Evolutionary conservation across 1,140 invertebrate species (phyloP), one percentile per base, ranked within the genome.

Genomic region (Andricus grossulariae): DNA sequence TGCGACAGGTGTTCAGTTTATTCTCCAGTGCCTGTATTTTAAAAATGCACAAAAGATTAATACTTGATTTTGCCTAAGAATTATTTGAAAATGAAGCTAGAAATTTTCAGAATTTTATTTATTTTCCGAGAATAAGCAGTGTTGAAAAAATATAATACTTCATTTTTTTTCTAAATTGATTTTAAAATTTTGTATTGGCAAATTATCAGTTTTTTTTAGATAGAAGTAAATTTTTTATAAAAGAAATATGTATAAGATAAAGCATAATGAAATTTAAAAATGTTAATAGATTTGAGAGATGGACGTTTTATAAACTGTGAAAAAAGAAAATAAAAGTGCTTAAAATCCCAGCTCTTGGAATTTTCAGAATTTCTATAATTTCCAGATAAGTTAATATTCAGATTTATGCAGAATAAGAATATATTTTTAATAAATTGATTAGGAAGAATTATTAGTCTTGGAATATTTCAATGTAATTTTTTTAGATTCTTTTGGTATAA

Each of bases 1-100:
- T 91, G 79, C 88, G 86, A 79, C 91, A 91, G 55, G 91, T 90
- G 74, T 91, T 91, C 72, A 92, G 81, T 74, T 91, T 92, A 76
- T 90, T 91, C 81, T 92, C 91, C 89, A 92, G 79, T 18, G 91
- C 90, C 91, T 92, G 83, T 73, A 77, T 57, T 45, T 45, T 3
- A 80, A 77, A 79, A 81, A 80, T 71, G 54, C 82, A 77, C 7
- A 73, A 78, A 57, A 39, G 51, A 83, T 80, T 60, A 81, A 79
- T 81, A 45, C 39, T 74, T 72, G 25, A 55, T 74, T 72, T 21
- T 4, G 19, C 11, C 49, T 57, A 72, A 74, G 5, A 78, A 74
- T 39, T 6, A 54, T 50, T 15, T 45, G 45, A 0, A 32, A 74
- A 13, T 12, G 45, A 32, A 50, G 39, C 32, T 21, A 16, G 12